These are phyloP conservation scores for Spisula solida DNA, from an alignment of 2,888 invertebrate species.

Conservation along the genomic window DNA sequence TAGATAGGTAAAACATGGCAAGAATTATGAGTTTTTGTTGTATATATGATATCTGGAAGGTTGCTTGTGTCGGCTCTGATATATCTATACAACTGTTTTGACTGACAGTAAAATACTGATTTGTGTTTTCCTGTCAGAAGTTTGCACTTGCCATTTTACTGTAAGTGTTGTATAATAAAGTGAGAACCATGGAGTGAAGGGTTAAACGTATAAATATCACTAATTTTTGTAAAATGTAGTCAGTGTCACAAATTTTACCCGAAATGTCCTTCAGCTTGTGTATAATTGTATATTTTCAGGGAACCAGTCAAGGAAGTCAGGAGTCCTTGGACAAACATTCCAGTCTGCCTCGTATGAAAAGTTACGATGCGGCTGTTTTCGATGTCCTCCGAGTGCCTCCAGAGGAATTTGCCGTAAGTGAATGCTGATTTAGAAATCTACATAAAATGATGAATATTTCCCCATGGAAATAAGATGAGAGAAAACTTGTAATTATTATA, in stretches of 20 bases:
- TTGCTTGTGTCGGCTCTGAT: background rate
- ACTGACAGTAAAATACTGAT: background rate
- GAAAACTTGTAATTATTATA: background rate
- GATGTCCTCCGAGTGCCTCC: slow-evolving; percentile 87
- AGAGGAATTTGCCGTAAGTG: slow-evolving; percentile 88
- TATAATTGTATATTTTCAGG: slow-evolving; percentile 70
- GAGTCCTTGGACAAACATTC: slow-evolving; percentile 83
- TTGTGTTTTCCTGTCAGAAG: background rate
- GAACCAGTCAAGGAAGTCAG: slow-evolving; percentile 80
- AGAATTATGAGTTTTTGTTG: background rate
- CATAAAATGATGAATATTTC: background rate
- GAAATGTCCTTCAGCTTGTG: background rate
- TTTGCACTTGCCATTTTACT: background rate
- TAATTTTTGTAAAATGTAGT: background rate
- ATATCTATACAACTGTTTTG: background rate
- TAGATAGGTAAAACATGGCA: background rate
- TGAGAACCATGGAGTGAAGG: too few species aligned
- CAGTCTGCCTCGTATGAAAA: slow-evolving; percentile 84
- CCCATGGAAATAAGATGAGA: slow-evolving; percentile 13
- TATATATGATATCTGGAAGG: background rate
- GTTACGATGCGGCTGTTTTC: slow-evolving; percentile 88
- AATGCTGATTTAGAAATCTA: background rate
- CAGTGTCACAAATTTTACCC: background rate
- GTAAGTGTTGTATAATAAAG: background rate
- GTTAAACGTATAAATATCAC: too few species aligned